A percentile compares a stretch with the other conserved stretches of the same genome.
Conservation (phyloP, 2,113 vertebrate species). For the Egretta garzetta region DNA sequence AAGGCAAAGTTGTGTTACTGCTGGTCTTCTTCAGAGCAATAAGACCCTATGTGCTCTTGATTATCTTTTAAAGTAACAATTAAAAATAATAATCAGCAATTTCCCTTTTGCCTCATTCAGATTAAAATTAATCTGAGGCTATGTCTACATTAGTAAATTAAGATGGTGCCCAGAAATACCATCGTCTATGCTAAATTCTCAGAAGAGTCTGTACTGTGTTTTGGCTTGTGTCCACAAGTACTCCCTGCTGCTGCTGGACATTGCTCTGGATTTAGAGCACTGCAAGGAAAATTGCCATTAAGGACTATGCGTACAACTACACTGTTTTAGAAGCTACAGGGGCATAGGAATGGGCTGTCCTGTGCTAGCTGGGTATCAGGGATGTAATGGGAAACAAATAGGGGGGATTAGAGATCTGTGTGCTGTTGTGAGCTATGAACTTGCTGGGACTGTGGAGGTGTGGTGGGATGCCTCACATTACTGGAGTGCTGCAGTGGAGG, state of each 20-base stretch:
- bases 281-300: not conserved
- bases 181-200: not conserved
- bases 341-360: not conserved
- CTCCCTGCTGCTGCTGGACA: not conserved
- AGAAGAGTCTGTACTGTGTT: not conserved
- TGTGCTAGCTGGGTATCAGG: not conserved
- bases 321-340: not conserved
- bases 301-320: not conserved
- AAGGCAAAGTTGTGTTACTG: not conserved
- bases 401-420: not conserved
- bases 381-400: not conserved
- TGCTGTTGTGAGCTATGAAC: not conserved
- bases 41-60: not conserved
- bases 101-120: constrained; percentile 7
- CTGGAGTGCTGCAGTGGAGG: not conserved
- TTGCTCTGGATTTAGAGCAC: not conserved
- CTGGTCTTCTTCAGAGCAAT: not conserved
- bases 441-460: not conserved
- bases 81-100: constrained; percentile 17
- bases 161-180: not conserved
- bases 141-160: not conserved
- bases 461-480: not conserved
- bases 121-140: not conserved
- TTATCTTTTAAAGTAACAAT: not conserved
- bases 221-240: not conserved